These are phyloP conservation scores for Halcyon badia DNA, from an alignment of 2,797 vertebrate species.

Conservation along the genomic window DNA sequence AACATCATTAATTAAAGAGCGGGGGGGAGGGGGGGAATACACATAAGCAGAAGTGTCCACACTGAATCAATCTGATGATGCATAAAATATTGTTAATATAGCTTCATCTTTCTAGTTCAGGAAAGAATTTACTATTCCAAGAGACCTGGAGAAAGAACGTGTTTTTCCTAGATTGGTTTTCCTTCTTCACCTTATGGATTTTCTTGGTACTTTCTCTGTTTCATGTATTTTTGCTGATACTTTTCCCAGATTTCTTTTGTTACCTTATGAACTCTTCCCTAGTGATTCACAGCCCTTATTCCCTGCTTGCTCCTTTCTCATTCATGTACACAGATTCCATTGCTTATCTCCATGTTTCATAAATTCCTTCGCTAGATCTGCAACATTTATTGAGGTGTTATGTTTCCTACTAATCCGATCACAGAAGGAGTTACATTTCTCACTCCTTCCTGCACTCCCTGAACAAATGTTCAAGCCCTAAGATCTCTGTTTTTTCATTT, in stretches of 20 bases:
- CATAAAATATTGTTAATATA: background rate
- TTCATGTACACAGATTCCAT: rapidly evolving
- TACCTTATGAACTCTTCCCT: background rate
- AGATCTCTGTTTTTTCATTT: background rate
- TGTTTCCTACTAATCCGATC: background rate
- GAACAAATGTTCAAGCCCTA: background rate
- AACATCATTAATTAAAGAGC: background rate
- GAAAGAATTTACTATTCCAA: background rate
- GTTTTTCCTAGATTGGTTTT: background rate
- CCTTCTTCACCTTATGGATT: background rate
- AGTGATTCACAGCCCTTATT: background rate
- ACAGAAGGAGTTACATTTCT: background rate
- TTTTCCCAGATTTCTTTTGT: background rate
- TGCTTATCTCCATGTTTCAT: background rate
- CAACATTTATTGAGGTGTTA: background rate
- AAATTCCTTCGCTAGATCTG: background rate
- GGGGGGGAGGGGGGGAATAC: background rate
- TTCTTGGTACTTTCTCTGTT: background rate
- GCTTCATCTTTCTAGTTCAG: background rate
- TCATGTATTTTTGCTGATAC: background rate
- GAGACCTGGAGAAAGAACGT: background rate
- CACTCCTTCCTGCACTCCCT: background rate
- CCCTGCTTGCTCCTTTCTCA: background rate
- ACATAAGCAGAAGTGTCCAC: background rate
- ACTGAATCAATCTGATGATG: background rate